Evolutionary conservation across 2,797 vertebrate genomes (phyloP).

Genomic region (Hydrolagus colliei): DNA sequence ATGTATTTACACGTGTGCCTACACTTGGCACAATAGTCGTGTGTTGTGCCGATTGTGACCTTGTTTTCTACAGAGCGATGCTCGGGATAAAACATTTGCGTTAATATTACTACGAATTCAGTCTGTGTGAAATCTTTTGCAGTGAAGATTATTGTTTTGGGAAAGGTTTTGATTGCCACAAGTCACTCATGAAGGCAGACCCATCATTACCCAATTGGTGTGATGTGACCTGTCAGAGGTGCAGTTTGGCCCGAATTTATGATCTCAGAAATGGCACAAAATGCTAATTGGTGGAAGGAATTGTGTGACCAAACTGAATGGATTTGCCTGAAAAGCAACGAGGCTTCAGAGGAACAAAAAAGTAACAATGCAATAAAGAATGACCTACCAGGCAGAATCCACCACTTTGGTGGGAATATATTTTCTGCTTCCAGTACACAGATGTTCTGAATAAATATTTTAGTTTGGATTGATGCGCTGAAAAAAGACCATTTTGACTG

Average conservation of each 20-base stretch:
- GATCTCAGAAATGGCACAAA: neutral
- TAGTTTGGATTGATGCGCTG: slow-evolving; percentile 19
- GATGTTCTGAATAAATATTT: slow-evolving; percentile 29
- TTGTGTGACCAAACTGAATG: neutral
- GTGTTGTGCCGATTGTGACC: neutral
- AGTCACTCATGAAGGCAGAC: neutral
- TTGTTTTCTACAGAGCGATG: neutral
- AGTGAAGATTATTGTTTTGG: neutral
- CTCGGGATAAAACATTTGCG: neutral
- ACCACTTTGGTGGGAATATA: neutral
- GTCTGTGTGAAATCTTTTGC: neutral
- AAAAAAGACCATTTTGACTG: slow-evolving; percentile 14
- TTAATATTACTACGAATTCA: neutral
- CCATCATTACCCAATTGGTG: neutral
- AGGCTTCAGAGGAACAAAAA: neutral
- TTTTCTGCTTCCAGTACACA: slow-evolving; percentile 3
- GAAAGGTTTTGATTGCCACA: neutral
- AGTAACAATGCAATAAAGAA: neutral
- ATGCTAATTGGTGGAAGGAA: too few species aligned
- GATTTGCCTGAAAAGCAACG: neutral
- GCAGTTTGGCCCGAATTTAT: neutral
- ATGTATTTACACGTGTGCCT: too few species aligned
- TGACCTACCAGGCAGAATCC: neutral
- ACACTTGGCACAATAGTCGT: neutral
- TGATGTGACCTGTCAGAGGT: neutral